These are phyloP conservation scores for Meloidogyne chitwoodi DNA, from an alignment of 1,140 invertebrate species.

Conservation along the genomic window DNA sequence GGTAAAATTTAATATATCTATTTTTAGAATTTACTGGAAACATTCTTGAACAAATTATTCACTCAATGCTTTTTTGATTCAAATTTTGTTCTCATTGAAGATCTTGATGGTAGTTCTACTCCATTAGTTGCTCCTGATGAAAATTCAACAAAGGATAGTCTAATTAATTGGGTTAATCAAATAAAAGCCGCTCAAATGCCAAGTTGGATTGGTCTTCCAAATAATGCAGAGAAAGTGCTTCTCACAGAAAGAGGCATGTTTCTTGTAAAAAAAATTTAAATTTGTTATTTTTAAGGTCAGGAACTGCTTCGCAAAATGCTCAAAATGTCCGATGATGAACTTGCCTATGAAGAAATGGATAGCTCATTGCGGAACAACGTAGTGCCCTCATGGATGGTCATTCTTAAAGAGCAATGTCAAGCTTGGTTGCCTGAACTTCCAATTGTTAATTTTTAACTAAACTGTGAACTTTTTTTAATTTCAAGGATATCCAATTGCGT, in stretches of 20 bases:
- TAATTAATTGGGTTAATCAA: constrained; percentile 91
- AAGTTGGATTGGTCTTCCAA: constrained; percentile 94
- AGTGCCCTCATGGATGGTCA: constrained; percentile 91
- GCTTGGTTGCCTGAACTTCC: constrained; percentile 87
- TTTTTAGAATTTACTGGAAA: constrained; percentile 74
- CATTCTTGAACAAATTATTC: constrained; percentile 90
- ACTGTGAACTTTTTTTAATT: too few species aligned
- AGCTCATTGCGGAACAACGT: constrained; percentile 62
- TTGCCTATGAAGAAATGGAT: constrained; percentile 65
- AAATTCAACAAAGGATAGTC: constrained; percentile 81
- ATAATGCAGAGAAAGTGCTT: constrained; percentile 95
- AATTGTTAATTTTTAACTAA: constrained; percentile 65
- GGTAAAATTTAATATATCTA: background rate
- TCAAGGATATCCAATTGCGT: constrained; percentile 73
- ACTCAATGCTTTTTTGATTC: constrained; percentile 88
- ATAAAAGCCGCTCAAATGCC: constrained; percentile 88
- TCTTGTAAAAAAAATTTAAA: constrained; percentile 4
- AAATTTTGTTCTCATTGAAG: constrained; percentile 87
- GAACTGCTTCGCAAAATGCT: constrained; percentile 84
- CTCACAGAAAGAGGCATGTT: constrained; percentile 68
- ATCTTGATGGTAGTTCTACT: constrained; percentile 74
- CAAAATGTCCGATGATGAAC: constrained; percentile 89
- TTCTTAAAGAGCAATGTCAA: constrained; percentile 80
- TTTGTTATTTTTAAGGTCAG: constrained; percentile 61
- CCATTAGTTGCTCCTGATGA: constrained; percentile 92